Conservation (phyloP, 2,888 invertebrate species). For the Lycocerus yunnanus region DNA sequence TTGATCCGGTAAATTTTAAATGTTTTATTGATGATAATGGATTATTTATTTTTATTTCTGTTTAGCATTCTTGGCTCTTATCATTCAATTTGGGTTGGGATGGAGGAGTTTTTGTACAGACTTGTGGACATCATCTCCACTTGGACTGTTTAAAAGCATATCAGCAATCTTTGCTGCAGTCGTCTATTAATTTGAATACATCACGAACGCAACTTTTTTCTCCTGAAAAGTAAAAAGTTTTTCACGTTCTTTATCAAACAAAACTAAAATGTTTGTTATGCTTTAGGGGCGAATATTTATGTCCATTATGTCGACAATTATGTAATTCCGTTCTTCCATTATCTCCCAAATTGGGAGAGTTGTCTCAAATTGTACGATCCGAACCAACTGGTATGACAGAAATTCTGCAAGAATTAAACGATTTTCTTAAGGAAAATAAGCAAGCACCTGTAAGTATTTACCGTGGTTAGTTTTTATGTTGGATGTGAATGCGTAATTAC, state of each 20-base stretch:
- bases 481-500: conserved; percentile 14
- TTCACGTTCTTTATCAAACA: not conserved
- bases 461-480: conserved; percentile 9
- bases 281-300: conserved; percentile 84
- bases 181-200: not conserved
- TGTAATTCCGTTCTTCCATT: conserved; percentile 89
- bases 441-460: conserved; percentile 63
- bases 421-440: conserved; percentile 70
- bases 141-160: conserved; percentile 92
- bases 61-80: conserved; percentile 75
- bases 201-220: conserved; percentile 38
- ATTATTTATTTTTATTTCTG: conserved; percentile 23
- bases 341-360: conserved; percentile 72
- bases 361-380: conserved; percentile 67
- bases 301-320: conserved; percentile 92
- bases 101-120: conserved; percentile 90
- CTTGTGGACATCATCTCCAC: conserved; percentile 97
- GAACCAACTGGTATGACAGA: conserved; percentile 58
- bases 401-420: conserved; percentile 57
- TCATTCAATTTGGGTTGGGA: conserved; percentile 85
- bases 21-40: not conserved
- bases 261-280: conserved; percentile 15
- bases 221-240: conserved; percentile 63
- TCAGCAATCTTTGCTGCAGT: conserved; percentile 70
- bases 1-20: conserved; percentile 65